Evolutionary conservation across 2,797 vertebrate genomes (phyloP), one percentile per base, ranked within the genome.

Genomic region (Sebastolobus altivelis): DNA sequence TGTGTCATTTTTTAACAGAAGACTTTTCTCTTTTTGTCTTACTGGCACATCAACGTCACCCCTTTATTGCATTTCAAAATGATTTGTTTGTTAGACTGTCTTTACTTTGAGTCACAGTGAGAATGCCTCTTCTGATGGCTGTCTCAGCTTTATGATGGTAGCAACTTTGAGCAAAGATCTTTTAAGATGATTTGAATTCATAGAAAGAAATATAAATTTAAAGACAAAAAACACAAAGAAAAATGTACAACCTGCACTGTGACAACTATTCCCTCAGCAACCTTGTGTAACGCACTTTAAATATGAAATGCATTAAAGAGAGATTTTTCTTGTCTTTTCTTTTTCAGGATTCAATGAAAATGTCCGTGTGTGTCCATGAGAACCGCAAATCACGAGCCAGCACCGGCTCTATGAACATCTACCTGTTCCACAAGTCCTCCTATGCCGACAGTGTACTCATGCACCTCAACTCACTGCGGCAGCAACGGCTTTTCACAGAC

Each of bases 341-440:
- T 72, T 85, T 94, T 82, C 88, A 98, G 97, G 97, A 96, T 96
- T 96, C 95, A 97, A 97, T 96, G 96, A 99, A 97, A 97, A 99
- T 99, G 99, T 99, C 99, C 22, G 97, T 99, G 96, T 98, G 97
- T 59, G 96, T 98, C 95, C 99, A 99, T 67, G 99, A 99, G 95
- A 99, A 99, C 94, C 97, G 98, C 82, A 99, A 99, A 92, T 99
- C 99, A 1, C 93, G 99, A 78, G 97, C 97, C 95, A 99, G 98
- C 94, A 98, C 96, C 0, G 97, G 97, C 95, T 99, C 98, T 18
- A 99, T 99, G 95, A 99, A 99, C 91, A 98, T 99, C 93, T 99
- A 97, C 88, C 95, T 99, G 90, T 99, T 99, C 85, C 99, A 99
- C 94, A 99, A 99, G 94, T 98, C 99, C 2, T 99, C 98, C 1